These are phyloP conservation scores for Drosophila mayri DNA, from an alignment of 1,140 invertebrate species.

Conservation along the genomic window DNA sequence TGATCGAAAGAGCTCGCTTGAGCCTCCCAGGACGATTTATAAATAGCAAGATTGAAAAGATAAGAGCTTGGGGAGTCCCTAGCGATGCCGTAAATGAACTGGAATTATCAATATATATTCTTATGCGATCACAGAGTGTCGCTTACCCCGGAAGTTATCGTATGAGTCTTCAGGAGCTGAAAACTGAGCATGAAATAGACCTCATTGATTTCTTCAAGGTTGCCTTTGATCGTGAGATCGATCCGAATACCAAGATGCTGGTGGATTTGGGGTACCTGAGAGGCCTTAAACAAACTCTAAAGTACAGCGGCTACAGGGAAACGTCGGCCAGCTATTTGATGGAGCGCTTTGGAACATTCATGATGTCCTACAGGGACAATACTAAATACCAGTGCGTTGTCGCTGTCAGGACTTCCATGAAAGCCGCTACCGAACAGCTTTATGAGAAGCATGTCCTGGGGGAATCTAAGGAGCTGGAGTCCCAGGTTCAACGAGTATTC, in stretches of 20 bases:
- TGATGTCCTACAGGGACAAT: neutral
- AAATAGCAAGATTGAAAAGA: too few species aligned
- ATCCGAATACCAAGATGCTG: neutral
- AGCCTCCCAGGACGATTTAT: too few species aligned
- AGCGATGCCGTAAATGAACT: neutral
- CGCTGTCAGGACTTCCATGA: neutral
- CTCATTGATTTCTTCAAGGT: neutral
- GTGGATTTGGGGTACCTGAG: neutral
- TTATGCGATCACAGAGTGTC: neutral
- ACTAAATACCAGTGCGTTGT: neutral
- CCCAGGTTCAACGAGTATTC: neutral
- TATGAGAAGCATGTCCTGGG: neutral
- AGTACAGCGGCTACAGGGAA: neutral
- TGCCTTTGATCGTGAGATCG: neutral
- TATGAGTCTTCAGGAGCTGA: neutral
- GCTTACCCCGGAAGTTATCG: too few species aligned
- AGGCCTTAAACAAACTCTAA: neutral
- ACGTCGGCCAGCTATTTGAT: neutral
- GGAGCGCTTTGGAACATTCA: neutral
- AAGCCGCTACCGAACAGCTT: neutral
- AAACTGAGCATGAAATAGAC: neutral
- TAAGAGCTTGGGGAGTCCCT: neutral
- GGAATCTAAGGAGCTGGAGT: neutral
- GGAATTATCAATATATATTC: fast-evolving
- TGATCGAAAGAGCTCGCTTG: neutral